Percentiles rank a stretch among this genome's conserved stretches.
phyloP scores from a whole-genome alignment of 2,113 vertebrate species.

The Carassius auratus region DNA sequence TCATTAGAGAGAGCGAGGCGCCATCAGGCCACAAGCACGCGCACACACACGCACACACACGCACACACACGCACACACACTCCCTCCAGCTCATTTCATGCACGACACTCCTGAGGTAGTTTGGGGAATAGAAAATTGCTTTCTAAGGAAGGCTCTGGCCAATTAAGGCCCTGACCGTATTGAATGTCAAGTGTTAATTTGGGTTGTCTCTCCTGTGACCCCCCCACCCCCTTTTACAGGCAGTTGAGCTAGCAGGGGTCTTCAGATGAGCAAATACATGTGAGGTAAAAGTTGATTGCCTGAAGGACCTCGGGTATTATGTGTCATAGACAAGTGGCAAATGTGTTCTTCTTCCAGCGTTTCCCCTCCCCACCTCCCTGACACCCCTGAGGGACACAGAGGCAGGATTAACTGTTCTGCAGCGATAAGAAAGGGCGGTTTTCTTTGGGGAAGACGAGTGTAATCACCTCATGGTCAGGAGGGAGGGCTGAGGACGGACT shows the following conservation, averaged over 20 bases:
- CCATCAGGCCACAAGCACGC: constrained; percentile 66
- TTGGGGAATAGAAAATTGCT: constrained; percentile 99
- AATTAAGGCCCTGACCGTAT: constrained; percentile 99
- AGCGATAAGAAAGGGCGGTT: constrained; percentile 85
- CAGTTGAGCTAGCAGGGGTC: constrained; percentile 76
- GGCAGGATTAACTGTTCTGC: constrained; percentile 85
- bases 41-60: constrained; percentile 54
- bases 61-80: constrained; percentile 54
- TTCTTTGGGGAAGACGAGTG: constrained; percentile 68
- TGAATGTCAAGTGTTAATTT: constrained; percentile 99
- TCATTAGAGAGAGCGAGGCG: constrained; percentile 98
- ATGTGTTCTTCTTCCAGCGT: constrained; percentile 90
- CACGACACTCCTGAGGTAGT: constrained; percentile 89
- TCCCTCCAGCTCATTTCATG: constrained; percentile 74
- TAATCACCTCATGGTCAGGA: constrained; percentile 53
- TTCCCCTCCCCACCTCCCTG: constrained; percentile 75
- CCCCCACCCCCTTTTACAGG: constrained; percentile 62
- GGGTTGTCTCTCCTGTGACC: constrained; percentile 75
- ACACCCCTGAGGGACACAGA: constrained; percentile 72
- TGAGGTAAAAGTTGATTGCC: constrained; percentile 99
- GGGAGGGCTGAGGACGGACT: constrained; percentile 12
- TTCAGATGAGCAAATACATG: constrained; percentile 98
- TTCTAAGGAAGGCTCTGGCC: constrained; percentile 99
- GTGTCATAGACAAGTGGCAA: constrained; percentile 98
- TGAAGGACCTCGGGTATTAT: constrained; percentile 91